Percentiles rank a stretch among this genome's conserved stretches.
phyloP scores from a whole-genome alignment of 2,797 vertebrate genomes.

The Acipenser oxyrinchus region DNA sequence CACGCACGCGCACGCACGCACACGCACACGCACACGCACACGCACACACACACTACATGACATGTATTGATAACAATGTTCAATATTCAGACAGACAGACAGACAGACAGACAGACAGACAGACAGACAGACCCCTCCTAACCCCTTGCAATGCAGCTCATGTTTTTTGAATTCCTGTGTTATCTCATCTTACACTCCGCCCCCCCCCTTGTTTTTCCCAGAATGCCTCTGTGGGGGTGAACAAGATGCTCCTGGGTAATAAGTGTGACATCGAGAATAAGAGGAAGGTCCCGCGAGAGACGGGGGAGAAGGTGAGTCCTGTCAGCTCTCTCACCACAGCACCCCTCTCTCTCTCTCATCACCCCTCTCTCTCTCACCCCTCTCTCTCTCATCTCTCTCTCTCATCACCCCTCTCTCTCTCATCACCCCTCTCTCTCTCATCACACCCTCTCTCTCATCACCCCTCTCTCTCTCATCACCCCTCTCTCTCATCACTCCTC shows the following conservation, averaged over 20 bases:
- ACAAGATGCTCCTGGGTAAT: conserved; percentile 82
- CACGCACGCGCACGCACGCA: too few relatives aligned
- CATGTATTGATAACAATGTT: not conserved
- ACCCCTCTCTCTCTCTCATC: not conserved
- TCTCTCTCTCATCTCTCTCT: conserved; percentile 4
- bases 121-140: too few relatives aligned
- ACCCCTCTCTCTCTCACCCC: not conserved
- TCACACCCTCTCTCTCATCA: not conserved
- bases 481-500: not conserved
- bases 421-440: not conserved
- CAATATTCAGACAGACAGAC: too few relatives aligned
- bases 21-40: too few relatives aligned
- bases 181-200: not conserved
- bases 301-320: conserved; percentile 71
- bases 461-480: not conserved
- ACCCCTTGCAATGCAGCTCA: too few relatives aligned
- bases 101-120: too few relatives aligned
- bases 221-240: conserved; percentile 84
- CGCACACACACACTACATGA: too few relatives aligned
- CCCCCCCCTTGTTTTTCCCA: conserved; percentile 34
- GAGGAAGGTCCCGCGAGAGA: conserved; percentile 76
- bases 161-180: not conserved
- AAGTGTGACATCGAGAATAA: conserved; percentile 90
- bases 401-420: not conserved
- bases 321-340: not conserved